Evolutionary conservation across 2,888 invertebrate genomes (phyloP), one percentile per base, ranked within the genome.

Genomic region (Stenodema calcarata): DNA sequence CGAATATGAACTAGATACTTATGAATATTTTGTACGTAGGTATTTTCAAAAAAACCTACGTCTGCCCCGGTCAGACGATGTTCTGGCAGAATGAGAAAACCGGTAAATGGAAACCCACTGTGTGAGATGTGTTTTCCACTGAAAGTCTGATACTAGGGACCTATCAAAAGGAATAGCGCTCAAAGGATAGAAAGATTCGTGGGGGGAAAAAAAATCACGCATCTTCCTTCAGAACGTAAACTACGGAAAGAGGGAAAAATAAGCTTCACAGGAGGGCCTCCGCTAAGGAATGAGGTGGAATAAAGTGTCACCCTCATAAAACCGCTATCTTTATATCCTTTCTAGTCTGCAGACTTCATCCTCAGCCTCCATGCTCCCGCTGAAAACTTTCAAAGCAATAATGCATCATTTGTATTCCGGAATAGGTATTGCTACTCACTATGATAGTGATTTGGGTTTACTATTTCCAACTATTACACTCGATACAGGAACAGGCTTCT

Each of bases 281-380:
- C 30, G 80, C 80, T 28, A 80, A 80, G 80, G 54, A 80, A 80
- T 80, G 80, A 80, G 80, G 28, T 28, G 30, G 54, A 80, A 80
- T 80, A 80, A 80, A 80, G 80, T 50, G 27, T 50, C 79, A 44
- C 79, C 79, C 54, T 30, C 80, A 27, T 80, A 80, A 80, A 80
- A 80, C 54, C 41, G 2, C 80, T 27, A 80, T 80, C 28, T 80
- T 80, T 80, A 80, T 80, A 47, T 78, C 80, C 50, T 80, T 80
- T 50, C 28, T 7, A 54, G 80, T 18, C 27, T 16, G 54, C 27
- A 28, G 3, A 54, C n/a, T 9, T 23, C 54, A 18, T 28, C 9
- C 47, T 11, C 3, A 27, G 12, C 44, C 44, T 80, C 44, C 35
- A 16, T n/a, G 54, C 18, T 70, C 44, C 9, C 47, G 4, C 27